Evolutionary conservation across 2,888 invertebrate species (phyloP).

Genomic region (Caradrina clavipalpis): DNA sequence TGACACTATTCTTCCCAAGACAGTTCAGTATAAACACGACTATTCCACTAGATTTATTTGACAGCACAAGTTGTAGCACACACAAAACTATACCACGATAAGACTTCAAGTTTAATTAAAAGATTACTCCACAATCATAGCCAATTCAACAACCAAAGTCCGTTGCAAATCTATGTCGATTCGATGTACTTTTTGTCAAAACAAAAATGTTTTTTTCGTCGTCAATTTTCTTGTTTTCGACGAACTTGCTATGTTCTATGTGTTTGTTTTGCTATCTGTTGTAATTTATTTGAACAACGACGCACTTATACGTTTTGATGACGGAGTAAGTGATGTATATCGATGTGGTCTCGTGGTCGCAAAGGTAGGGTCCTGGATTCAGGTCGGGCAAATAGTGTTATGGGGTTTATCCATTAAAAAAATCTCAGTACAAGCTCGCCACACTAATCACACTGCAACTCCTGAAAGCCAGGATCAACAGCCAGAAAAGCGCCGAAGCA

Average conservation of each 20-base stretch:
- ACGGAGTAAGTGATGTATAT: constrained; percentile 25
- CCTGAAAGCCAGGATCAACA: no score
- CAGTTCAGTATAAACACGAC: constrained; percentile 40
- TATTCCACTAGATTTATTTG: constrained; percentile 47
- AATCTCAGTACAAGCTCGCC: no score
- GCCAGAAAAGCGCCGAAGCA: no score
- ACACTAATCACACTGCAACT: no score
- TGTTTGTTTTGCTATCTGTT: constrained; percentile 70
- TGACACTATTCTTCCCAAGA: constrained; percentile 23
- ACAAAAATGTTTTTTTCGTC: constrained; percentile 65
- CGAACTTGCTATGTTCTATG: constrained; percentile 65
- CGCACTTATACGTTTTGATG: constrained; percentile 45
- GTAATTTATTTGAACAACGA: constrained; percentile 64
- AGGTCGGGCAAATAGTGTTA: no score
- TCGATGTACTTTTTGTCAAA: constrained; percentile 3
- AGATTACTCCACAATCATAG: constrained; percentile 55
- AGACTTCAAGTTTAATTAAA: constrained; percentile 58
- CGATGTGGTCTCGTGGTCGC: background rate
- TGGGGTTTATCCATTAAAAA: no score
- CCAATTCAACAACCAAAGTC: constrained; percentile 42
- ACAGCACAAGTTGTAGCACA: constrained; percentile 8
- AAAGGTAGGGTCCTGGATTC: no score
- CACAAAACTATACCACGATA: constrained; percentile 36
- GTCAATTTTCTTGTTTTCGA: constrained; percentile 66
- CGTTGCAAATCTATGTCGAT: constrained; percentile 54